Conservation (phyloP, 2,113 vertebrate genomes). For the Peromyscus polionotus region DNA sequence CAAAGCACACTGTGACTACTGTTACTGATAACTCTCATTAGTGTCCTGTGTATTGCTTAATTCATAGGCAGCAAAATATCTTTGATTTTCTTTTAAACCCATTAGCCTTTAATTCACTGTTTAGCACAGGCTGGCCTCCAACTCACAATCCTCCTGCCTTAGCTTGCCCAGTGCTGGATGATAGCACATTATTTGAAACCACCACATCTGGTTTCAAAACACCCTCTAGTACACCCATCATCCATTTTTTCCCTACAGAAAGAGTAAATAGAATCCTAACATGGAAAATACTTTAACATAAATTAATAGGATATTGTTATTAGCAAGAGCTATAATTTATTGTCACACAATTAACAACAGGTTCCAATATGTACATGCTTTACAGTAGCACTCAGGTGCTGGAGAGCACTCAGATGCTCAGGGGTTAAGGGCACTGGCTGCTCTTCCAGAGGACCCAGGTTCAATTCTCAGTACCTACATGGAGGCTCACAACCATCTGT, state of each 20-base stretch:
- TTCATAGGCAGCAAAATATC: not conserved
- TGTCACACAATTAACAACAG: not conserved
- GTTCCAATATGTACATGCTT: not conserved
- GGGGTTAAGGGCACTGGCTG: not conserved
- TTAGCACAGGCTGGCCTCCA: not conserved
- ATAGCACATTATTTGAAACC: not conserved
- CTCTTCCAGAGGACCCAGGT: not conserved
- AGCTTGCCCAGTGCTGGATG: not conserved
- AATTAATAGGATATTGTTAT: not conserved
- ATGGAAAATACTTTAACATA: not conserved
- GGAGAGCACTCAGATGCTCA: not conserved
- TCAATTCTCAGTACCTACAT: not conserved
- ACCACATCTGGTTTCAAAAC: not conserved
- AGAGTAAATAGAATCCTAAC: slow-evolving; percentile 17
- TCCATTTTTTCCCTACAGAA: not conserved
- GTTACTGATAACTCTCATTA: not conserved
- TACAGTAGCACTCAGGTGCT: not conserved
- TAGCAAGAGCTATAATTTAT: not conserved
- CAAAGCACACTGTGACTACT: not conserved
- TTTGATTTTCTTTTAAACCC: not conserved
- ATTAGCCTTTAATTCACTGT: not conserved
- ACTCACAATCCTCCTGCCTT: not conserved
- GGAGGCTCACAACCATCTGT: not conserved
- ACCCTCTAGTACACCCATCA: not conserved
- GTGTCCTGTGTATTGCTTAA: not conserved